Percentiles rank a stretch among this genome's conserved stretches.
phyloP scores from a whole-genome alignment of 2,797 vertebrate species.

The Manis javanica region DNA sequence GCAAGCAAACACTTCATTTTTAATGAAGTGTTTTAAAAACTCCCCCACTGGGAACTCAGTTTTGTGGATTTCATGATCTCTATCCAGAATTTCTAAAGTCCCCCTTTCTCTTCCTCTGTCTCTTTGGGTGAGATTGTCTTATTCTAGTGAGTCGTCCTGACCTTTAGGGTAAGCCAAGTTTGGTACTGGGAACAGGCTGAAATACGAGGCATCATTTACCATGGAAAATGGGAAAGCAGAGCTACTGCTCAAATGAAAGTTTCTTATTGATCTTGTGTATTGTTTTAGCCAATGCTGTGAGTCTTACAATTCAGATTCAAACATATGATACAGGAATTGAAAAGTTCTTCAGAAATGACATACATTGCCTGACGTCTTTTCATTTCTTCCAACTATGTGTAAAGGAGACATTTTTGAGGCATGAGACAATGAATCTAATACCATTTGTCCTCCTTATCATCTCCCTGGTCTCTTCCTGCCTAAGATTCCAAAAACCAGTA shows the following conservation, averaged over 20 bases:
- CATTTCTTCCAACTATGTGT: background rate
- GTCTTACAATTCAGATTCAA: background rate
- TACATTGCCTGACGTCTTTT: background rate
- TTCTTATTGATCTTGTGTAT: background rate
- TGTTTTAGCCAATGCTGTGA: background rate
- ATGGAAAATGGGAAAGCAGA: background rate
- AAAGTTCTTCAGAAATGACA: background rate
- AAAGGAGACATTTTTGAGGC: slow-evolving; percentile 70
- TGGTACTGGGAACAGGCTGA: slow-evolving; percentile 6
- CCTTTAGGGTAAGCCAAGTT: slow-evolving; percentile 20
- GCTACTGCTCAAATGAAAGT: background rate
- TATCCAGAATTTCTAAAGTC: background rate
- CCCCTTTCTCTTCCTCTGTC: background rate
- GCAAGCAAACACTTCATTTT: background rate
- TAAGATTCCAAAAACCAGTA: slow-evolving; percentile 71
- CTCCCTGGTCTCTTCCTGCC: slow-evolving; percentile 77
- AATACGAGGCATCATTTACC: background rate
- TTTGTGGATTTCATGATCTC: background rate
- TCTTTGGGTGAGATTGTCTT: background rate
- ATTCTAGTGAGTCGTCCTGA: background rate
- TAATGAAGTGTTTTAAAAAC: background rate
- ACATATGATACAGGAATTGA: background rate
- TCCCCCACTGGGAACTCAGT: background rate
- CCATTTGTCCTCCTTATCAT: slow-evolving; percentile 71
- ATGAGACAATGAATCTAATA: slow-evolving; percentile 23